phyloP scores from a whole-genome alignment of 30 jellyfish, hydroid and myxozoan species.

The Rhopilema esculentum region DNA sequence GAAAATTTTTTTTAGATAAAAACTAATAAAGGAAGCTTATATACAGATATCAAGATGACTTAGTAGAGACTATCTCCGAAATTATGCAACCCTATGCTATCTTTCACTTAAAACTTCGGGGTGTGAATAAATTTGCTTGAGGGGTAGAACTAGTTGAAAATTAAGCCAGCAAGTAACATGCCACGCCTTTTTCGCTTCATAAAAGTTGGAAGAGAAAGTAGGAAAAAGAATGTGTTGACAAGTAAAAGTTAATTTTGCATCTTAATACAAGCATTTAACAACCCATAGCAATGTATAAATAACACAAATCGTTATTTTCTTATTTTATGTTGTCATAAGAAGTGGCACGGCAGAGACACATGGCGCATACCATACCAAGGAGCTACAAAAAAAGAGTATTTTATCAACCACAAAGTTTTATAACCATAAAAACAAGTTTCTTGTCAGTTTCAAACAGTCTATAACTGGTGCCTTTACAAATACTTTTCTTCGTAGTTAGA shows the following conservation, averaged over 20 bases:
- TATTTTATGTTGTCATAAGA: constrained; percentile 37
- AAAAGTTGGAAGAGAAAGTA: neutral
- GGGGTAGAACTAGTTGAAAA: no score
- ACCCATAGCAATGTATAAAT: neutral
- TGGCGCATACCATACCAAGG: constrained; percentile 82
- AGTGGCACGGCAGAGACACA: constrained; percentile 77
- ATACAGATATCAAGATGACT: neutral
- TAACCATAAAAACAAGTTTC: no score
- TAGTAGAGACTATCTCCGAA: no score
- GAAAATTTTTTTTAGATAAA: no score
- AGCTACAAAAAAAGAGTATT: constrained; percentile 31
- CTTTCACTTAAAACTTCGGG: no score
- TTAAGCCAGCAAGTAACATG: no score
- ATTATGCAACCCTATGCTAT: no score
- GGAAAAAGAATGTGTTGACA: neutral
- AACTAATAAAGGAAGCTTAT: neutral
- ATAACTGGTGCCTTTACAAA: no score
- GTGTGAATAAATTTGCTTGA: no score
- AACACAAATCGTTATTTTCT: neutral
- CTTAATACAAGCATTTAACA: neutral
- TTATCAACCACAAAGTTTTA: neutral
- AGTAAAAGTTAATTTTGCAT: neutral
- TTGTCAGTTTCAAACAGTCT: no score
- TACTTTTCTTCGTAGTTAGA: no score
- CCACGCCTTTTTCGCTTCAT: neutral